A percentile compares a stretch with the other conserved stretches of the same genome.
These are phyloP conservation scores for Archegozetes longisetosus DNA, from an alignment of 1,140 invertebrate genomes.

Conservation along the genomic window DNA sequence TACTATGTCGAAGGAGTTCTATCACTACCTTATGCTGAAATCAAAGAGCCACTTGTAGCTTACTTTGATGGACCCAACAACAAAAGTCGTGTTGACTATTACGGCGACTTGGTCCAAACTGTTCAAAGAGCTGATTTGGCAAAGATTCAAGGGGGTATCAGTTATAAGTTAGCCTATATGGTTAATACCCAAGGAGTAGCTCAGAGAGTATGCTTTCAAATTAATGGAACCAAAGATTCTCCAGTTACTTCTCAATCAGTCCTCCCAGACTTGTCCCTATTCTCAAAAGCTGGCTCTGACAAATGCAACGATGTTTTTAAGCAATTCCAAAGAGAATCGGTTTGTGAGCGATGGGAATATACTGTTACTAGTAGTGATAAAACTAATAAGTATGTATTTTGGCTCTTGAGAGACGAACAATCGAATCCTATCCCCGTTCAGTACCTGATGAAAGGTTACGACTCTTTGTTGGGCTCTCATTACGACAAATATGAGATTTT, in stretches of 20 bases:
- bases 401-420: slow-evolving; percentile 1
- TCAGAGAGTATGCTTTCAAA: slow-evolving; percentile 50
- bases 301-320: slow-evolving; percentile 3
- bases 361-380: slow-evolving; percentile 51
- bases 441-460: slow-evolving; percentile 86
- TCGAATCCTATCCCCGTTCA: slow-evolving; percentile 40
- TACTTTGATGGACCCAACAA: slow-evolving; percentile 59
- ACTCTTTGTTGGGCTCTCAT: slow-evolving; percentile 77
- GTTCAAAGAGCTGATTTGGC: slow-evolving; percentile 51
- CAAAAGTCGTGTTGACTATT: slow-evolving; percentile 80
- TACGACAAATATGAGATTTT: slow-evolving; percentile 86
- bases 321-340: background rate
- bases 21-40: slow-evolving; percentile 77
- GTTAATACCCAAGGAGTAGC: slow-evolving; percentile 40
- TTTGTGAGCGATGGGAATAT: slow-evolving; percentile 54
- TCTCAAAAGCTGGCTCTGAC: slow-evolving; percentile 27
- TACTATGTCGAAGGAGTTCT: slow-evolving; percentile 1
- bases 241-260: slow-evolving; percentile 53
- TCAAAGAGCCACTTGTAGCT: slow-evolving; percentile 62
- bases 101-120: slow-evolving; percentile 78
- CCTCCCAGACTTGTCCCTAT: slow-evolving; percentile 60
- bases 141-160: slow-evolving; percentile 38
- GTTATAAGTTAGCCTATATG: slow-evolving; percentile 68
- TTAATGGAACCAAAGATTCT: slow-evolving; percentile 51
- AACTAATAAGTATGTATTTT: slow-evolving; percentile 51